A percentile compares a stretch with the other conserved stretches of the same genome.
These are phyloP conservation scores for Ecdyonurus torrentis DNA, from an alignment of 2,888 invertebrate genomes.

Conservation along the genomic window DNA sequence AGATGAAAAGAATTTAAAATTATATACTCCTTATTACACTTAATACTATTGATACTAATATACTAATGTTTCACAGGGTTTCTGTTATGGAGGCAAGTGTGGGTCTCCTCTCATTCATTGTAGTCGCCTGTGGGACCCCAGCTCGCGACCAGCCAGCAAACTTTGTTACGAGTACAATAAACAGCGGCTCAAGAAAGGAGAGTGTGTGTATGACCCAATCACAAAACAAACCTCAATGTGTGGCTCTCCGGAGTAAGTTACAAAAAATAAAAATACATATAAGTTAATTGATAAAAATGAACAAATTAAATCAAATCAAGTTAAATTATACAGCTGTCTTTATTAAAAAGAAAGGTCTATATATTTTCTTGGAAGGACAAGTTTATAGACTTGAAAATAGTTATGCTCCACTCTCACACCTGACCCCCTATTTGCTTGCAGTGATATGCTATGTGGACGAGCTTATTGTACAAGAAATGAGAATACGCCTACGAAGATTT, in stretches of 20 bases:
- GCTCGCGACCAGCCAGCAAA: background rate
- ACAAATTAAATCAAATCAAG: too few relatives aligned
- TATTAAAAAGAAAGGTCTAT: too few relatives aligned
- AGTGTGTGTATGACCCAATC: background rate
- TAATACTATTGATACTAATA: background rate
- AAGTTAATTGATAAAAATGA: too few relatives aligned
- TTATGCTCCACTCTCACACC: too few relatives aligned
- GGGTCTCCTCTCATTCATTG: background rate
- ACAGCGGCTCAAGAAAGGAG: background rate
- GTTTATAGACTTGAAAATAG: too few relatives aligned
- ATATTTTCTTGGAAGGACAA: too few relatives aligned
- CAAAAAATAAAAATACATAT: too few relatives aligned
- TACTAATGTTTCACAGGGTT: background rate
- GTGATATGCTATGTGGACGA: background rate
- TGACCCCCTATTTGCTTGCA: background rate
- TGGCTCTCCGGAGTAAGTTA: background rate
- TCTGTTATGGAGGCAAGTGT: background rate
- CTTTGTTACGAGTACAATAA: too few relatives aligned
- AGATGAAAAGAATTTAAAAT: too few relatives aligned
- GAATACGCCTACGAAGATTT: background rate
- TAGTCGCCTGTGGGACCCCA: background rate
- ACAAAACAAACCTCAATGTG: background rate
- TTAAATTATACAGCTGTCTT: too few relatives aligned
- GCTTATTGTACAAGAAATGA: background rate
- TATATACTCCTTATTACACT: too few relatives aligned